phyloP scores from a whole-genome alignment of 2,888 invertebrate genomes.

The Taphrorychus bicolor region DNA sequence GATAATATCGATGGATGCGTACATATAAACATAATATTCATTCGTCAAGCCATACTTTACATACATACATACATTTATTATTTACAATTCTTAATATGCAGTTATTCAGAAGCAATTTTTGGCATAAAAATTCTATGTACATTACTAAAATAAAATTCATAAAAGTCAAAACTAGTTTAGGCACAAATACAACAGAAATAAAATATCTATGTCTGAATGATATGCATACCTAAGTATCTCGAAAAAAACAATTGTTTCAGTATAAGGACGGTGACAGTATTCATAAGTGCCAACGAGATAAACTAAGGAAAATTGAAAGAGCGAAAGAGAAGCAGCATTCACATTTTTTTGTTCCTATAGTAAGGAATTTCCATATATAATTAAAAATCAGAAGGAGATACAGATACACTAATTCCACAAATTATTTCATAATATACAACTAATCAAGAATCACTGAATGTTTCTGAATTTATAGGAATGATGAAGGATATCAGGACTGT shows the following conservation, averaged over 20 bases:
- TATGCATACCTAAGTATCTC: slow-evolving; percentile 31
- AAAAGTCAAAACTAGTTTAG: slow-evolving; percentile 11
- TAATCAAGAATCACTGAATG: slow-evolving; percentile 45
- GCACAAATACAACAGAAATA: neutral
- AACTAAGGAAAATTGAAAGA: neutral
- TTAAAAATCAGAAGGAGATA: neutral
- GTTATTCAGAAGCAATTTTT: slow-evolving; percentile 54
- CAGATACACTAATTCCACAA: neutral
- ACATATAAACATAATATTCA: slow-evolving; percentile 51
- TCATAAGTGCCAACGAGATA: slow-evolving; percentile 43
- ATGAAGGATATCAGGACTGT: slow-evolving; percentile 9
- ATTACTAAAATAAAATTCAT: slow-evolving; percentile 47
- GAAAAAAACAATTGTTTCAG: slow-evolving; percentile 45
- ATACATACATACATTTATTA: slow-evolving; percentile 54
- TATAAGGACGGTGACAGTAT: slow-evolving; percentile 59
- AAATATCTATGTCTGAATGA: neutral
- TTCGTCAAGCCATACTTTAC: slow-evolving; percentile 46
- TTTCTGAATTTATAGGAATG: slow-evolving; percentile 37
- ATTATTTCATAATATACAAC: slow-evolving; percentile 14
- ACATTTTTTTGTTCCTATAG: slow-evolving; percentile 42
- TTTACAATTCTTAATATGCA: slow-evolving; percentile 57
- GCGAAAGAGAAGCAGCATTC: slow-evolving; percentile 28
- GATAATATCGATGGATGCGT: slow-evolving; percentile 57
- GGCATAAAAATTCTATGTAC: slow-evolving; percentile 51
- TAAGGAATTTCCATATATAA: slow-evolving; percentile 18